These are phyloP conservation scores for Eunapius fragilis DNA, from an alignment of 37 sponge, comb jelly and placozoan genomes.

Conservation along the genomic window DNA sequence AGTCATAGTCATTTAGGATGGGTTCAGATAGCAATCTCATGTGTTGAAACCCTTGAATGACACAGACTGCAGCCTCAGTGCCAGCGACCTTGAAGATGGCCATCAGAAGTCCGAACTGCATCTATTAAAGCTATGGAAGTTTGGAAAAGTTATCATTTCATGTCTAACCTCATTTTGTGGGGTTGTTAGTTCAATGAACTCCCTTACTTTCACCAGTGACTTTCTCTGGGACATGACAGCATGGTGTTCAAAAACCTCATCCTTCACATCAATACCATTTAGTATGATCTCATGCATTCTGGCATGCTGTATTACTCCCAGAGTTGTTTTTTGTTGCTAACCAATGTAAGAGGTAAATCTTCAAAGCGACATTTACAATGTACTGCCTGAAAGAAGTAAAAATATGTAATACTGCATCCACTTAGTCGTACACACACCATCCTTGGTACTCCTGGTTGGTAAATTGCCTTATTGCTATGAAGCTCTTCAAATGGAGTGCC, in stretches of 20 bases:
- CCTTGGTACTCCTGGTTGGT: neutral
- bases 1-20: neutral
- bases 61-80: neutral
- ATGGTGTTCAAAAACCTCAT: neutral
- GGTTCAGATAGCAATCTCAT: neutral
- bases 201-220: neutral
- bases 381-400: neutral
- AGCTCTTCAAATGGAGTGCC: neutral
- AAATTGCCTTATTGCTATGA: neutral
- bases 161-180: neutral
- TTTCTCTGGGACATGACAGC: neutral
- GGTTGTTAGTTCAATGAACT: neutral
- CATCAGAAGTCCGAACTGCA: neutral
- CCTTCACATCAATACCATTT: neutral
- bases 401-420: neutral
- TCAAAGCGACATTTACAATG: neutral
- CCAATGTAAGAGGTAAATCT: neutral
- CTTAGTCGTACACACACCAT: neutral
- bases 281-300: neutral
- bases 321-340: neutral
- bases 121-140: neutral
- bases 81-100: neutral
- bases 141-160: neutral
- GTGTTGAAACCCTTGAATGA: neutral
- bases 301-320: neutral